Base-by-base conservation (phyloP, 2,888 invertebrate genomes). In the Sylvicola fuscatus region DNA sequence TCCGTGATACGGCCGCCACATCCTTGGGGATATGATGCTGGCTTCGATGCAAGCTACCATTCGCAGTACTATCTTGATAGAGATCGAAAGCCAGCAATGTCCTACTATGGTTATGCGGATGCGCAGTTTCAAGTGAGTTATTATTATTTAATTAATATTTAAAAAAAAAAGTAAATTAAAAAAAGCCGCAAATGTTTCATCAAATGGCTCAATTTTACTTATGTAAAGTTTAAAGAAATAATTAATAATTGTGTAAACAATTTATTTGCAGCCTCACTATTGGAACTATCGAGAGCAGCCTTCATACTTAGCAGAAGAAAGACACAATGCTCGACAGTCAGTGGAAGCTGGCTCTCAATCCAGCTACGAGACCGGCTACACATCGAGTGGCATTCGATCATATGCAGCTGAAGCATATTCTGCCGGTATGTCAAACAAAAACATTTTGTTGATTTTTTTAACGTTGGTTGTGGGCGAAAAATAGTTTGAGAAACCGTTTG, bases 251-350 rank as follows among this genome's bases (percentile, higher is more conserved):
- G n/a, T n/a, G n/a, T n/a, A n/a, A n/a, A n/a, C n/a, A n/a, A n/a
- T n/a, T n/a, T n/a, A n/a, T 8, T 13, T 29, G 5, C 14, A 29
- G 29, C 51, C 42, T 34, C 56, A 53, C 38, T 47, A 49, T 40
- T 59, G 60, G 60, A 56, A 56, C 47, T 58, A 59, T 41, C 56
- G 60, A 41, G 60, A 60, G 41, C 58, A 58, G 46, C 39, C 44
- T 28, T 39, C 44, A 16, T 43, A 43, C 33, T 48, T 53, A 32
- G 50, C 55, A 40, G 58, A 58, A 39, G 59, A 59, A 38, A 53
- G 58, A 39, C 57, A 58, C 47, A 52, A 52, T 15, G 54, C 57
- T 37, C 52, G 58, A 37, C 58, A 59, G 45, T 57, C 58, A 28
- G 56, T 57, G 30, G 60, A 60, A 47, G 58, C 54, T 40, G 55